A percentile compares a stretch with the other conserved stretches of the same genome.
Evolutionary conservation across 2,888 invertebrate genomes (phyloP).

Genomic region (Yponomeuta evonymella): DNA sequence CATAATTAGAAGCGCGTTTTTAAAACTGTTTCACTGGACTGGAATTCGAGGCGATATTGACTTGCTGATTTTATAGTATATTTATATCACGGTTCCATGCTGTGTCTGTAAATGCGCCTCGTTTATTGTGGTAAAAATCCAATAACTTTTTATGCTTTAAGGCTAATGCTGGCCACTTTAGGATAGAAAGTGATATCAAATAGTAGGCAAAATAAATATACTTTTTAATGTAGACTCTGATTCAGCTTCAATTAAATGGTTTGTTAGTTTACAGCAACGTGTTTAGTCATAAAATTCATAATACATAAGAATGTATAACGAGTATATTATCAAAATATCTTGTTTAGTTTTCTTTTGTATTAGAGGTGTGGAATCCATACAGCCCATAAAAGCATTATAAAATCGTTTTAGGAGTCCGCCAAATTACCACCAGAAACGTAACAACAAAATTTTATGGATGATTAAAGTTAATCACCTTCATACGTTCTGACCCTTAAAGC

Average conservation of each 20-base stretch:
- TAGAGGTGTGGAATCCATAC: neutral
- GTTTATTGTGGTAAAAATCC: constrained; percentile 4
- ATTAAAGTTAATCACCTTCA: constrained; percentile 46
- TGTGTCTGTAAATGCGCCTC: constrained; percentile 23
- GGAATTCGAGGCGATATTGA: constrained; percentile 9
- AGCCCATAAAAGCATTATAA: constrained; percentile 5
- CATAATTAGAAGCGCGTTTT: constrained; percentile 38
- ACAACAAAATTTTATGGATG: constrained; percentile 36
- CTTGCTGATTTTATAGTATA: constrained; percentile 34
- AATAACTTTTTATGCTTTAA: neutral
- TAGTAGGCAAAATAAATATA: neutral
- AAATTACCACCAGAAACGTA: constrained; percentile 9
- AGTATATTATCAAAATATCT: neutral
- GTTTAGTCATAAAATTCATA: neutral
- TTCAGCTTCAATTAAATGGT: neutral
- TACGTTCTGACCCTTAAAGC: constrained; percentile 25
- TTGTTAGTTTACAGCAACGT: neutral
- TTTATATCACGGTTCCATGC: constrained; percentile 43
- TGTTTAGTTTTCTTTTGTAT: neutral
- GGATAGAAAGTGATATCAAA: neutral
- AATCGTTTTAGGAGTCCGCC: constrained; percentile 3
- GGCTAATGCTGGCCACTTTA: no score
- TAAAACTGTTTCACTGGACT: constrained; percentile 29
- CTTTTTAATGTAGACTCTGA: no score
- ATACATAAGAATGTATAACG: neutral